Percentiles rank a stretch among this genome's conserved stretches.
Evolutionary conservation across 2,888 invertebrate species (phyloP).

Genomic region (Venusia cambrica): DNA sequence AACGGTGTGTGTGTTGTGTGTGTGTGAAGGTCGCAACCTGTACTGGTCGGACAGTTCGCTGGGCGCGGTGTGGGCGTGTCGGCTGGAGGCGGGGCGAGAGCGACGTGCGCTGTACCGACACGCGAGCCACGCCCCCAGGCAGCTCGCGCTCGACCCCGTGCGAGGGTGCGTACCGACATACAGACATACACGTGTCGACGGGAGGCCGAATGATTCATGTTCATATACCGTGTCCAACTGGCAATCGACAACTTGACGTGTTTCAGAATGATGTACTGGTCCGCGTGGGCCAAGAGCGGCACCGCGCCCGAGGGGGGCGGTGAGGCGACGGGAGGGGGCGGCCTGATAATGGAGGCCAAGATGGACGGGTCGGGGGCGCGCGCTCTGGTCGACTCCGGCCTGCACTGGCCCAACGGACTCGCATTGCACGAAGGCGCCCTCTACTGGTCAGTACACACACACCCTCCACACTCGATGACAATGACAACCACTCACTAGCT

Average conservation of each 20-base stretch:
- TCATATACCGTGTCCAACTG: no score
- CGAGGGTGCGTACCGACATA: no score
- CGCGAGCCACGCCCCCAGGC: conserved; percentile 81
- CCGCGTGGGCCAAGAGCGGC: conserved; percentile 82
- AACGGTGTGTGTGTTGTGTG: no score
- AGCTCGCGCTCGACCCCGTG: conserved; percentile 85
- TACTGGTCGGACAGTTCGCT: conserved; percentile 91
- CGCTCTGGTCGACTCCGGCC: conserved; percentile 70
- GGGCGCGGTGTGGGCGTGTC: conserved; percentile 85
- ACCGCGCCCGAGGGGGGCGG: conserved; percentile 45
- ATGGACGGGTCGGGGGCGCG: conserved; percentile 87
- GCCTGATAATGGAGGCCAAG: conserved; percentile 85
- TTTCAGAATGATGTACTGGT: conserved; percentile 86
- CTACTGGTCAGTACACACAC: conserved; percentile 45
- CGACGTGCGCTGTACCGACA: conserved; percentile 81
- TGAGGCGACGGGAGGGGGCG: conserved; percentile 49
- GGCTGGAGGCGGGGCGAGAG: conserved; percentile 78
- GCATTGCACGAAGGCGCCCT: conserved; percentile 58
- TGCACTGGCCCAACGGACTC: conserved; percentile 89
- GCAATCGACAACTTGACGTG: conserved; percentile 37
- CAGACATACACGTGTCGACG: no score
- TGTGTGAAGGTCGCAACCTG: conserved; percentile 79
- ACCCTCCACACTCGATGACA: no score
- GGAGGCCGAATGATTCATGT: no score
- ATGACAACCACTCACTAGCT: no score